phyloP scores from a whole-genome alignment of 2,797 vertebrate genomes.

The Setipinna tenuifilis region DNA sequence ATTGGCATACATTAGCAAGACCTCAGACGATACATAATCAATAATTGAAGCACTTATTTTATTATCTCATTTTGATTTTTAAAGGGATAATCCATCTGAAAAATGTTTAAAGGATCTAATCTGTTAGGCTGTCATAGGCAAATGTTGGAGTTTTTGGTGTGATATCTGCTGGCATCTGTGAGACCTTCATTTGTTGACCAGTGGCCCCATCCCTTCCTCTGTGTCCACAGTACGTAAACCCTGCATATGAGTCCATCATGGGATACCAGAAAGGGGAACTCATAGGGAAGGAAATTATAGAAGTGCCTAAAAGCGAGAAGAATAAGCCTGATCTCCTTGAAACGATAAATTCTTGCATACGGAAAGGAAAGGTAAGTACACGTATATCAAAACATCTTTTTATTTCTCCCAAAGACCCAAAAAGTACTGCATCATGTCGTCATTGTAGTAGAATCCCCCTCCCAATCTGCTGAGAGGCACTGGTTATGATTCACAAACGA shows the following conservation, averaged over 20 bases:
- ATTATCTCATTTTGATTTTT: background rate
- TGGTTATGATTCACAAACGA: background rate
- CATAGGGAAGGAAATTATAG: conserved; percentile 92
- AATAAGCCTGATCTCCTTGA: conserved; percentile 94
- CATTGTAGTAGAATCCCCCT: background rate
- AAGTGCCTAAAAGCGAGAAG: conserved; percentile 97
- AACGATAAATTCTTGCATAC: conserved; percentile 93
- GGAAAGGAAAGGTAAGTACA: conserved; percentile 90
- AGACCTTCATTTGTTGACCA: background rate
- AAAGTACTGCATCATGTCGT: background rate
- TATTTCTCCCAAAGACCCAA: background rate
- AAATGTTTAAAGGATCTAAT: background rate
- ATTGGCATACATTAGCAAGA: background rate
- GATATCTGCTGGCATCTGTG: background rate
- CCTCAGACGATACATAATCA: background rate
- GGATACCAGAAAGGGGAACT: conserved; percentile 94
- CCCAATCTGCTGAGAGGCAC: background rate
- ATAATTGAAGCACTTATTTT: background rate
- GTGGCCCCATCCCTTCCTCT: conserved; percentile 35
- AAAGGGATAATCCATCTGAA: background rate
- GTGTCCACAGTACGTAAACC: conserved; percentile 90
- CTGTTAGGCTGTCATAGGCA: background rate
- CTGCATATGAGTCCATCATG: conserved; percentile 93
- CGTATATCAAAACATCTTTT: background rate
- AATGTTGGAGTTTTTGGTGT: background rate